phyloP scores from a whole-genome alignment of 1,140 invertebrate species.

The Tetragnatha versicolor region DNA sequence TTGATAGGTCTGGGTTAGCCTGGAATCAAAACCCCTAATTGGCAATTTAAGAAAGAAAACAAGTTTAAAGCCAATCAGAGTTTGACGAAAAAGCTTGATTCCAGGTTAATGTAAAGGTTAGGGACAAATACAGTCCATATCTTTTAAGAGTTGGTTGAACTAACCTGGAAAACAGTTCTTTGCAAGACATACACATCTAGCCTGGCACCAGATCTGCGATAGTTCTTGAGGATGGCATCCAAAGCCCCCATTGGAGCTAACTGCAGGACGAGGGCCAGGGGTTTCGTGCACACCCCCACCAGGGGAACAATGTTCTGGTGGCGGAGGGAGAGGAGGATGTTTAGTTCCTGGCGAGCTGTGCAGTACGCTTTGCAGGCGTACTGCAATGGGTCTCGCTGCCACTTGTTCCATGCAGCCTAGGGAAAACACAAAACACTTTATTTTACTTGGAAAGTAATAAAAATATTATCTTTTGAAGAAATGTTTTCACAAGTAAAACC shows the following conservation, averaged over 20 bases:
- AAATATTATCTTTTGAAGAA: no score
- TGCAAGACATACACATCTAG: constrained; percentile 83
- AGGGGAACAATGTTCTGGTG: constrained; percentile 93
- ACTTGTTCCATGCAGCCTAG: constrained; percentile 83
- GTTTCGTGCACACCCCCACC: constrained; percentile 85
- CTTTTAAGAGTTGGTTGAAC: no score
- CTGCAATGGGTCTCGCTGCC: constrained; percentile 88
- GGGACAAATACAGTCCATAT: no score
- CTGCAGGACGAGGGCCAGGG: constrained; percentile 88
- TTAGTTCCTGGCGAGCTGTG: constrained; percentile 91
- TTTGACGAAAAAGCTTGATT: no score
- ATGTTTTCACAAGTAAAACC: no score
- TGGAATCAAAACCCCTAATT: no score
- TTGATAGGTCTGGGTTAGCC: no score
- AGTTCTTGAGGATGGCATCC: constrained; percentile 80
- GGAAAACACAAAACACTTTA: no score
- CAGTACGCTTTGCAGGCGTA: constrained; percentile 94
- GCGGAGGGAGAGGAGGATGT: constrained; percentile 82
- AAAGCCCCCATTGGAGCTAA: constrained; percentile 91
- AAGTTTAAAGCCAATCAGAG: background rate
- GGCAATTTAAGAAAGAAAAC: no score
- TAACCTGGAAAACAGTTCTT: constrained; percentile 82
- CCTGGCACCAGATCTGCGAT: constrained; percentile 80
- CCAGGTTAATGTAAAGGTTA: no score
- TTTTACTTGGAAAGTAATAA: no score